Conservation (phyloP, 1,140 invertebrate species). For the Bombus terrestris region DNA sequence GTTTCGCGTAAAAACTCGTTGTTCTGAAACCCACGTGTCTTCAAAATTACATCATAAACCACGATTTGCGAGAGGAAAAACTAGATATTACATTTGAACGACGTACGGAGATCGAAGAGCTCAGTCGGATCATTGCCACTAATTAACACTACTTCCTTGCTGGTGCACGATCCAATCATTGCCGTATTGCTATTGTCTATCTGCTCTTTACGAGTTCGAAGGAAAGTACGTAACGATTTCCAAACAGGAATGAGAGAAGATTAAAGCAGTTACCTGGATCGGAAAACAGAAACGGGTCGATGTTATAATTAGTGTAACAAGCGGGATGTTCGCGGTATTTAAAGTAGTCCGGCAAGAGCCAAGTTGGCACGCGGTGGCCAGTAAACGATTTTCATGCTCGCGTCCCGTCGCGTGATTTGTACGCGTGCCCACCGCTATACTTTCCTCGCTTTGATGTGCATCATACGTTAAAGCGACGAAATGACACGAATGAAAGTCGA, state of each 20-base stretch:
- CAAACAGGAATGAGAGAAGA: not conserved
- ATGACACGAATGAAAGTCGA: not conserved
- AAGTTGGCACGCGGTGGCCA: constrained; percentile 16
- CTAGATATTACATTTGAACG: no score
- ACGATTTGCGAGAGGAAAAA: not conserved
- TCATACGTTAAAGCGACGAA: not conserved
- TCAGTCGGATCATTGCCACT: not conserved
- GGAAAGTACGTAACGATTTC: not conserved
- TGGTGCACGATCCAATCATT: constrained; percentile 3
- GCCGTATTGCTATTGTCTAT: not conserved
- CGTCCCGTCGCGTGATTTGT: constrained; percentile 15
- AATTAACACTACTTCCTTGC: constrained; percentile 41
- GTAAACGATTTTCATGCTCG: constrained; percentile 19
- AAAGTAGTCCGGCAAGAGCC: constrained; percentile 23
- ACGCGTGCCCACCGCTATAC: not conserved
- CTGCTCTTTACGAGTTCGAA: not conserved
- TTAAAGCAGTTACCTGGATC: not conserved
- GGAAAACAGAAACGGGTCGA: constrained; percentile 26
- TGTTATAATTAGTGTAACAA: constrained; percentile 51
- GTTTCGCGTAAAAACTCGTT: not conserved
- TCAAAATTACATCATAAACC: no score
- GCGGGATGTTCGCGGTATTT: constrained; percentile 17
- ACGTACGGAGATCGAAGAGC: not conserved
- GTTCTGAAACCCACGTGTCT: not conserved
- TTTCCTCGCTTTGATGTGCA: constrained; percentile 6